phyloP scores from a whole-genome alignment of 2,113 vertebrate species.

The Muscicapa adusta region DNA sequence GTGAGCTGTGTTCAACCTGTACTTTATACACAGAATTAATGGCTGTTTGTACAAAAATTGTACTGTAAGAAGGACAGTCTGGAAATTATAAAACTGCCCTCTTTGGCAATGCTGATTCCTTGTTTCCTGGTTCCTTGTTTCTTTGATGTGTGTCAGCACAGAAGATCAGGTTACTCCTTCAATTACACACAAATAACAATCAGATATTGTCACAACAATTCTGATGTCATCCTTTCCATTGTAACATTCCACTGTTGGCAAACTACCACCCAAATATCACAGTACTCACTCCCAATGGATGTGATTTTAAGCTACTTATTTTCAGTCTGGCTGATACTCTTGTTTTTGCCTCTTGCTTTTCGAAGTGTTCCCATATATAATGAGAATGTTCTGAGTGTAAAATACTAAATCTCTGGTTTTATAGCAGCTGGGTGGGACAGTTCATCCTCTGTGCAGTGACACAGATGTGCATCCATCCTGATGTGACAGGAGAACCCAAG shows the following conservation, averaged over 20 bases:
- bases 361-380: not conserved
- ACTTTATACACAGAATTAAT: not conserved
- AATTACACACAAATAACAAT: conserved; percentile 26
- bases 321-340: not conserved
- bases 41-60: not conserved
- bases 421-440: not conserved
- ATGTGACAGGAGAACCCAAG: not conserved
- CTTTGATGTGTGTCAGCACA: conserved; percentile 31
- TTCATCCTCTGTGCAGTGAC: not conserved
- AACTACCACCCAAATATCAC: not conserved
- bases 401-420: not conserved
- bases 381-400: not conserved
- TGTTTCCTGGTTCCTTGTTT: not conserved
- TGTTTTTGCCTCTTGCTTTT: not conserved
- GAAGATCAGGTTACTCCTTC: conserved; percentile 42
- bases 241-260: not conserved
- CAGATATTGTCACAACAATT: conserved; percentile 37
- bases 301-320: not conserved
- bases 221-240: conserved; percentile 9
- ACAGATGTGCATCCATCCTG: not conserved
- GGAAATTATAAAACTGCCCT: conserved; percentile 15
- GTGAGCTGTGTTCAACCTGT: not conserved
- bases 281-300: not conserved
- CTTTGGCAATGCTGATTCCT: not conserved
- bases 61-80: not conserved